Evolutionary conservation across 2,113 vertebrate genomes (phyloP), one percentile per base, ranked within the genome.

Genomic region (Raja brachyura): DNA sequence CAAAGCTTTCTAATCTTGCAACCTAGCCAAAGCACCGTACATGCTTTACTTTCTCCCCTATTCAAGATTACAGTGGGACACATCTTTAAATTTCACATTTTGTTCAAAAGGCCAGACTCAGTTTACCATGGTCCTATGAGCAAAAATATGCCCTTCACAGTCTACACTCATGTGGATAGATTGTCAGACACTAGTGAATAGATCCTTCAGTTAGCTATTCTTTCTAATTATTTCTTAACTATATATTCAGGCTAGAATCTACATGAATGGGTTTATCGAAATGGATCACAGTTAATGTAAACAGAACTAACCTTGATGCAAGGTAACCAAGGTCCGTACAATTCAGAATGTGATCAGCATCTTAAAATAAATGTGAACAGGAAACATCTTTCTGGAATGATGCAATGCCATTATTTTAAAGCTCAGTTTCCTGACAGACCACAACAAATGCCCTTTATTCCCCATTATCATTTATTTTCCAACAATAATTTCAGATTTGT

Each of bases 241-340:
- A 73, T 39, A 73, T 31, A 11, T 73, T 73, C 20, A 48, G 9
- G 11, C 33, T 73, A 48, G 66, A 68, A 74, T 70, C 66, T 54
- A 70, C 90, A 92, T 25, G 73, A 48, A 73, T 48, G 18, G 22
- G 31, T 92, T 73, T 73, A 54, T 48, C 66, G 39, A 92, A 92
- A 92, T n/a, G 9, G 66, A 90, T 74, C 90, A 90, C 18, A 73
- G 22, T 39, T 92, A 73, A 73, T 74, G 18, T 74, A 92, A 92
- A 73, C 63, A 92, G 90, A 31, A 68, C 63, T 33, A 92, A 74
- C 90, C 66, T 92, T 70, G 88, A 70, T 92, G 31, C 88, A 92
- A 92, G 88, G 88, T 48, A 90, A 90, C 88, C n/a, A 39, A 73
- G 88, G 88, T 92, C 88, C 22, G 33, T 66, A 48, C 18, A 73